Percentiles rank a stretch among this genome's conserved stretches.
Conservation (phyloP, 2,797 vertebrate species). For the Bradypodion pumilum region DNA sequence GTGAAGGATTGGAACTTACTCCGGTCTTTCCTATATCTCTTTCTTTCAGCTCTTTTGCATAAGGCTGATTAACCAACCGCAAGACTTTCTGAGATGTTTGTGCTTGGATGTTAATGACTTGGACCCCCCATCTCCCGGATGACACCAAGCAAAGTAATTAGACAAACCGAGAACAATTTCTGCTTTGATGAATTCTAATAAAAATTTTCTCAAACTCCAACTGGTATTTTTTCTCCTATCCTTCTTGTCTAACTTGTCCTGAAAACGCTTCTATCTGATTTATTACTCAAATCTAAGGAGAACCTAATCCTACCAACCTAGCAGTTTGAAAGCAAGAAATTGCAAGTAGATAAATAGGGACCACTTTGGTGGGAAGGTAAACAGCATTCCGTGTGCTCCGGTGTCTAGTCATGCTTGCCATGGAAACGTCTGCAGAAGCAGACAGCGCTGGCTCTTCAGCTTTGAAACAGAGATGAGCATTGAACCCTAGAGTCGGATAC, state of each 20-base stretch:
- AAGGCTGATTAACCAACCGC: not conserved
- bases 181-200: not conserved
- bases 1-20: not conserved
- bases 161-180: not conserved
- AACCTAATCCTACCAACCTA: no score
- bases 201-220: not conserved
- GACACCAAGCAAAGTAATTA: not conserved
- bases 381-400: no score
- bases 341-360: no score
- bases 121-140: not conserved
- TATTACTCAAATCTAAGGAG: not conserved
- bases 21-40: not conserved
- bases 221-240: not conserved
- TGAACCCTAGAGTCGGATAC: no score
- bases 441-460: no score
- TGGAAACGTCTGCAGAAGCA: no score
- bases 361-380: no score
- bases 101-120: not conserved
- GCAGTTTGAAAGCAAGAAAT: no score
- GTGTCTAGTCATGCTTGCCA: no score
- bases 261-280: not conserved
- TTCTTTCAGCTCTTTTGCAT: not conserved
- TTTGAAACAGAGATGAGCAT: no score
- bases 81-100: not conserved
- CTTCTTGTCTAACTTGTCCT: not conserved